Conservation (phyloP, 2,888 invertebrate species). For the Lordiphosa andalusiaca region DNA sequence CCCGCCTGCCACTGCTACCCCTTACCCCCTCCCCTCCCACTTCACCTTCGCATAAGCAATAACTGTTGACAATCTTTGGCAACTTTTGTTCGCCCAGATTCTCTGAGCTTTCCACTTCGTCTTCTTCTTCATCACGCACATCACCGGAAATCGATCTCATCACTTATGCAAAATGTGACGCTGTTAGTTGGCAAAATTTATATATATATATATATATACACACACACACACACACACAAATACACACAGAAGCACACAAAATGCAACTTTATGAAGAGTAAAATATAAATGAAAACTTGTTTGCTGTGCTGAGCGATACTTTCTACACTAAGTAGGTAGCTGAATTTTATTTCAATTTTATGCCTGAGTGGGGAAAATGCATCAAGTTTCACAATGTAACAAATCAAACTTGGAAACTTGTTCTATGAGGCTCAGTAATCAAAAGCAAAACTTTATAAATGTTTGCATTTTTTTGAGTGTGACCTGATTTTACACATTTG, state of each 20-base stretch:
- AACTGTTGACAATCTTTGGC: conserved; percentile 73
- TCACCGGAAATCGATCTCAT: conserved; percentile 71
- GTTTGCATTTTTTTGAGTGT: no score
- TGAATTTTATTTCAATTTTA: no score
- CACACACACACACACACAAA: conserved; percentile 9
- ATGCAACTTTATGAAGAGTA: conserved; percentile 40
- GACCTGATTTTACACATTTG: no score
- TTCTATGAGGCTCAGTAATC: no score
- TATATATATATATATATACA: conserved; percentile 34
- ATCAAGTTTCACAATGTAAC: no score
- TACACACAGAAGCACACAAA: conserved; percentile 17
- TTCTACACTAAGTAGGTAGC: neutral
- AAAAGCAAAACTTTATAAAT: no score
- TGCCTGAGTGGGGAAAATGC: no score
- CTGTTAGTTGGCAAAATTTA: conserved; percentile 70
- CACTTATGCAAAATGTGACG: conserved; percentile 75
- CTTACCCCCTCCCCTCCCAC: neutral
- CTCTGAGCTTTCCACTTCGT: conserved; percentile 16
- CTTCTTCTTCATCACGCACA: conserved; percentile 56
- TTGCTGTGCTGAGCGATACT: conserved; percentile 1
- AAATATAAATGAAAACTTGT: conserved; percentile 11
- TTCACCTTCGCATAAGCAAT: conserved; percentile 46
- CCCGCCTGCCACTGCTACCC: neutral
- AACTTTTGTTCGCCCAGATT: conserved; percentile 53
- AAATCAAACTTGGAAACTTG: no score